Base-by-base conservation (phyloP, 2,113 vertebrate species). In the Trochalopteron elliotii region DNA sequence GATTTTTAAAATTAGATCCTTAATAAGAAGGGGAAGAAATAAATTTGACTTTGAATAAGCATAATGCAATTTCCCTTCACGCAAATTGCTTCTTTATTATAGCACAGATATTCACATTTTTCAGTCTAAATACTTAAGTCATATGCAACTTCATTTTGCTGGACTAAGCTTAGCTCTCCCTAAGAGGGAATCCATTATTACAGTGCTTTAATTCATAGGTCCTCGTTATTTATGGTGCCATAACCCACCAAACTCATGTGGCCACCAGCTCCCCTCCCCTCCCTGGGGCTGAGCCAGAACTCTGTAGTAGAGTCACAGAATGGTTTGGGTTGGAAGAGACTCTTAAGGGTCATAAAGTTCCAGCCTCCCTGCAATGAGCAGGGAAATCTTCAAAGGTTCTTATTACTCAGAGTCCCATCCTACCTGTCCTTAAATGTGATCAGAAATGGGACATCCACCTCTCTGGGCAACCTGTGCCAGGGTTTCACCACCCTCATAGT, bases 1-100 rank as follows among this genome's bases (percentile, higher is more conserved):
- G 74, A 94, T 93, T 96, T 95, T 76, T 52, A 83, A 80, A 89
- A 94, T 94, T 3, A 87, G 45, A 78, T 93, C 87, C 65, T 94
- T 93, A 96, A 94, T 93, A 77, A 90, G 88, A 86, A 86, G 91
- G 64, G 45, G 30, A 78, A 93, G 55, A 94, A 87, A 78, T 94
- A 93, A 92, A 90, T 92, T 96, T n/a, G 4, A 59, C 92, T 97
- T 75, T 88, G 83, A 93, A 95, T 80, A 96, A 94, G 94, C 56
- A 94, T 96, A 95, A 95, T 93, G 56, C 64, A 96, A 91, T 87
- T 94, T 97, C 64, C n/a, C 49, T 93, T 97, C 74, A 56, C 23
- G 33, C 22, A 96, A 94, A 94, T 92, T 94, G 60, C 47, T 92
- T 40, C 68, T 88, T 89, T 96, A 82, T 90, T 95, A 61, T 71